A percentile compares a stretch with the other conserved stretches of the same genome.
Evolutionary conservation across 2,113 vertebrate species (phyloP).

Genomic region (Xiphias gladius): DNA sequence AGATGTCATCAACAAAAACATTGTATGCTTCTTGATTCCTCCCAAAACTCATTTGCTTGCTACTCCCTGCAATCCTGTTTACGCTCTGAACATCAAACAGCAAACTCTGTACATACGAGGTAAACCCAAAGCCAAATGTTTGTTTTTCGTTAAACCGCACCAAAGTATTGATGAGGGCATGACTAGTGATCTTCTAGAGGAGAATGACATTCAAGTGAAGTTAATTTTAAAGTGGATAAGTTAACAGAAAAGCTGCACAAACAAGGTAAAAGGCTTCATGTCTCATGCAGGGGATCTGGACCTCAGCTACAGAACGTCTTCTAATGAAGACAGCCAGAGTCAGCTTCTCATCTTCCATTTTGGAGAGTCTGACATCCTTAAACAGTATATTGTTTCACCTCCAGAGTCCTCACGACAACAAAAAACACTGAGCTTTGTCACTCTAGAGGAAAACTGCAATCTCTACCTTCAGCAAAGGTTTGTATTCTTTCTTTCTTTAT

Average conservation of each 20-base stretch:
- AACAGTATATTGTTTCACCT: slow-evolving; percentile 32
- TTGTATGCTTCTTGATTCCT: slow-evolving; percentile 80
- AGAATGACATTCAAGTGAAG: not conserved
- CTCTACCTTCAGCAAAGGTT: slow-evolving; percentile 79
- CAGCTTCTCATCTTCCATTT: slow-evolving; percentile 73
- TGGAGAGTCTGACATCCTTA: slow-evolving; percentile 47
- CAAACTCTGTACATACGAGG: slow-evolving; percentile 86
- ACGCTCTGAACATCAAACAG: slow-evolving; percentile 75
- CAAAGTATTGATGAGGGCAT: not conserved
- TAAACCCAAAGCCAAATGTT: slow-evolving; percentile 53
- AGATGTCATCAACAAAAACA: slow-evolving; percentile 77
- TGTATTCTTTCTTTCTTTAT: not conserved
- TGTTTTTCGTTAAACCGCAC: not conserved
- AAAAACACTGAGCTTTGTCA: slow-evolving; percentile 2
- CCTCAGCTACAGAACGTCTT: not conserved
- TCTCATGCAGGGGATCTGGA: slow-evolving; percentile 65
- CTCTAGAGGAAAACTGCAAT: slow-evolving; percentile 67
- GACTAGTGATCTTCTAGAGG: not conserved
- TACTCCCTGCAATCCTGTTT: slow-evolving; percentile 85
- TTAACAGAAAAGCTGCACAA: not conserved
- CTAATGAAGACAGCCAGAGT: slow-evolving; percentile 31
- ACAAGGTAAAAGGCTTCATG: not conserved
- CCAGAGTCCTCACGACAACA: slow-evolving; percentile 24
- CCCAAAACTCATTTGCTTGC: slow-evolving; percentile 70
- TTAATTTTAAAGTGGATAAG: not conserved